Evolutionary conservation across 2,797 vertebrate species (phyloP), one percentile per base, ranked within the genome.

Genomic region (Aplochiton taeniatus): DNA sequence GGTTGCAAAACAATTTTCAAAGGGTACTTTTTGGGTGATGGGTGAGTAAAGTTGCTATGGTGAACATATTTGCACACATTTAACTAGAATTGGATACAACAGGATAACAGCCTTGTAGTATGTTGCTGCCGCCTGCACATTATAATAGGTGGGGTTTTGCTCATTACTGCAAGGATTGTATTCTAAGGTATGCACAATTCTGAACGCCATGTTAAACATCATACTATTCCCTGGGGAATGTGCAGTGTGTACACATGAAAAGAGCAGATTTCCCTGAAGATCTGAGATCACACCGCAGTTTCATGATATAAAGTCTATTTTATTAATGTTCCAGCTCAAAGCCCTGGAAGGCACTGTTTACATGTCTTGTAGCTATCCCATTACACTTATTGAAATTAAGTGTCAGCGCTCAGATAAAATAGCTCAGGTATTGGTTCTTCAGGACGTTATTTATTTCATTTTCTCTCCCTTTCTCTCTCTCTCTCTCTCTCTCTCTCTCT

Each of bases 331-430:
- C 10, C 9, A 4, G 47, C 70, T 70, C 78, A 57, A 31, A 54
- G 59, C 70, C 71, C 72, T 73, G 57, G 51, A 47, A 77, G 78
- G 75, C 58, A 71, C 59, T 68, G 74, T 70, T 47, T 56, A 60
- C 69, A 68, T 58, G 66, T 82, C 78, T 76, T 46, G 75, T 85
- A 78, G 70, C 70, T 63, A 56, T 88, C 87, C 89, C 80, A 90
- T 86, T 85, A 84, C 80, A 73, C 77, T 77, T 77, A 78, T 77
- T 81, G 70, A 84, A 88, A 88, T 88, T 73, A 88, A 89, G 81
- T 87, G 83, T 84, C 85, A 86, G 75, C 51, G 63, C 72, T 71
- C 65, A 79, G 86, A 85, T 78, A 83, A 86, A 85, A 48, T 81
- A 85, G 82, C 76, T 78, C 51, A 71, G 79, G 77, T 81, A 53